Evolutionary conservation across 1,140 invertebrate genomes (phyloP), one percentile per base, ranked within the genome.

Genomic region (Leptopilina clavipes): DNA sequence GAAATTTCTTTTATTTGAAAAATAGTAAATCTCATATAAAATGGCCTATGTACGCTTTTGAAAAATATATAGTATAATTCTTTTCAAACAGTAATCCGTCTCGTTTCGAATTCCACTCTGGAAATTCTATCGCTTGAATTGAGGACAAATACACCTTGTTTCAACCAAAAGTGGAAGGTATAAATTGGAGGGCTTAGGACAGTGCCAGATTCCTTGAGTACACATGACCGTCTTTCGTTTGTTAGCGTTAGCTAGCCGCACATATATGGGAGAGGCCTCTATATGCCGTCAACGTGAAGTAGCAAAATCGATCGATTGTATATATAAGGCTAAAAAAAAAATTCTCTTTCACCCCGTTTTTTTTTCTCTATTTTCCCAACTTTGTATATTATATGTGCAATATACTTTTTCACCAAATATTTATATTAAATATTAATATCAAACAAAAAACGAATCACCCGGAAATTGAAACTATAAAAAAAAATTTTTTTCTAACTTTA

Each of bases 211-310:
- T 79, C 75, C 75, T 52, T 72, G 72, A 70, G 59, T 22, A 76
- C 78, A 76, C 78, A 76, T 70, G 70, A 70, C 59, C 56, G 75
- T 79, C 78, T 79, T 71, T 70, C 45, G 74, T 73, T n/a, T 73
- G 72, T 74, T 77, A 72, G 76, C 56, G 56, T 72, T 40, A 74
- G 76, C 56, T 72, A 70, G 76, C 65, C n/a, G 70, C 44, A 72
- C 71, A 73, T 37, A 31, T 31, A 5, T 59, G 72, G 5, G 25
- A 31, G 72, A 77, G 59, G 76, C 73, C 72, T 78, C 72, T 54
- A 9, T 40, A 40, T 40, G 72, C 48, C 48, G 70, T 31, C 74
- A 45, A 71, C 74, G 65, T 37, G 18, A 70, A 70, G 19, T 40
- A 52, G 76, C 73, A 78, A 70, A 40, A 78, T 78, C 76, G 76